Conservation (phyloP, 2,797 vertebrate species). For the Parambassis ranga region DNA sequence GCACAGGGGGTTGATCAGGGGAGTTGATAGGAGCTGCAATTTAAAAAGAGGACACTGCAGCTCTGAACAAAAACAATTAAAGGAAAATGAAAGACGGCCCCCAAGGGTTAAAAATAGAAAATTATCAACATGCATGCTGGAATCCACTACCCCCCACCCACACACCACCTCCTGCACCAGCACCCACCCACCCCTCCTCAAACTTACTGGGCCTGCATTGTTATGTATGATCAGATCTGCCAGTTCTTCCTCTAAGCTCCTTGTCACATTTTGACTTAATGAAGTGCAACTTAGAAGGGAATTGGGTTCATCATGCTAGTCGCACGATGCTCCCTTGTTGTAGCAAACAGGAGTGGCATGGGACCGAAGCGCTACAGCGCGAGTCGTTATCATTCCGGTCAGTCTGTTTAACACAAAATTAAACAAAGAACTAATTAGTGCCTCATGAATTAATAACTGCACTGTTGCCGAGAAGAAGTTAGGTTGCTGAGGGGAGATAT, state of each 20-base stretch:
- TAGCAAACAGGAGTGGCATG: conserved; percentile 99
- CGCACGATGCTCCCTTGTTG: conserved; percentile 98
- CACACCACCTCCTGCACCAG: conserved; percentile 49
- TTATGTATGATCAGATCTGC: conserved; percentile 99
- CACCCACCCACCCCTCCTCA: conserved; percentile 68
- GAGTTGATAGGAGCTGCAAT: conserved; percentile 83
- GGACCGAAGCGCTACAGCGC: conserved; percentile 94
- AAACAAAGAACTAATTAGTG: conserved; percentile 99
- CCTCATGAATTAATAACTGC: conserved; percentile 99
- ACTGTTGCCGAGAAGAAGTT: conserved; percentile 98
- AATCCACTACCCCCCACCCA: conserved; percentile 75
- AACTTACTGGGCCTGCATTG: conserved; percentile 97
- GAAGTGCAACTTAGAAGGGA: conserved; percentile 99
- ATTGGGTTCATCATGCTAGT: conserved; percentile 99
- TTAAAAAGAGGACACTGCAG: conserved; percentile 85
- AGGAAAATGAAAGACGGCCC: conserved; percentile 86
- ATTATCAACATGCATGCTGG: conserved; percentile 86
- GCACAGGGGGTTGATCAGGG: conserved; percentile 81
- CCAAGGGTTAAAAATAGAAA: conserved; percentile 88
- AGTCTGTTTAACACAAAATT: conserved; percentile 99
- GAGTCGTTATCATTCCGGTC: conserved; percentile 99
- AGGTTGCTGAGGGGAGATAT: conserved; percentile 98
- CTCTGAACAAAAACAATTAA: conserved; percentile 87
- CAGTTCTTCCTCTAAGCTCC: conserved; percentile 99
- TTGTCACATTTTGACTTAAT: conserved; percentile 99